Evolutionary conservation across 2,113 vertebrate genomes (phyloP).

Genomic region (Peromyscus californicus): DNA sequence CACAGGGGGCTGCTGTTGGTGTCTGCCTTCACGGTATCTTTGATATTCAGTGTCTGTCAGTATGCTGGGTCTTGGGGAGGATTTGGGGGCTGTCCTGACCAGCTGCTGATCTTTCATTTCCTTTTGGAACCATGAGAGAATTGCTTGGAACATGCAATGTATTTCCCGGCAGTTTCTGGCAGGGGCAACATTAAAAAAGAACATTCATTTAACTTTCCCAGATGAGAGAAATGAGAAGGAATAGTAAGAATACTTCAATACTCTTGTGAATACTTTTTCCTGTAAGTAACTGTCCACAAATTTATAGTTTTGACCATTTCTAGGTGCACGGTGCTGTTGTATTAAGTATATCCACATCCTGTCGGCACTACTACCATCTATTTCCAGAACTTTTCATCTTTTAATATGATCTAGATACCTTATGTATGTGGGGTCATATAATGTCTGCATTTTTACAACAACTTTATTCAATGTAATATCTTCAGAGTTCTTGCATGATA

Average conservation of each 20-base stretch:
- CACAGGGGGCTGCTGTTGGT: neutral
- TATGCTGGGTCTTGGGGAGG: neutral
- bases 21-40: neutral
- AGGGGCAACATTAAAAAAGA: conserved; percentile 52
- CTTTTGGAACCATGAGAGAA: conserved; percentile 61
- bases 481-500: neutral
- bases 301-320: conserved; percentile 18
- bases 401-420: neutral
- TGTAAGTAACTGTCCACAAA: neutral
- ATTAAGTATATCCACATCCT: neutral
- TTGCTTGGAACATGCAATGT: conserved; percentile 68
- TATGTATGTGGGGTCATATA: neutral
- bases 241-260: conserved; percentile 56
- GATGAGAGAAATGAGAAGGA: conserved; percentile 46
- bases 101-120: conserved; percentile 62
- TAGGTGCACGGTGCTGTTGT: neutral
- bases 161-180: conserved; percentile 73
- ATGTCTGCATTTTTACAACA: neutral
- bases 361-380: neutral
- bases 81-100: conserved; percentile 38
- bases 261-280: conserved; percentile 22
- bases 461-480: neutral
- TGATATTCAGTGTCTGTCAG: neutral
- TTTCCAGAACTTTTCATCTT: neutral
- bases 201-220: conserved; percentile 40